These are phyloP conservation scores for Myioborus miniatus DNA, from an alignment of 2,797 vertebrate species.

Conservation along the genomic window DNA sequence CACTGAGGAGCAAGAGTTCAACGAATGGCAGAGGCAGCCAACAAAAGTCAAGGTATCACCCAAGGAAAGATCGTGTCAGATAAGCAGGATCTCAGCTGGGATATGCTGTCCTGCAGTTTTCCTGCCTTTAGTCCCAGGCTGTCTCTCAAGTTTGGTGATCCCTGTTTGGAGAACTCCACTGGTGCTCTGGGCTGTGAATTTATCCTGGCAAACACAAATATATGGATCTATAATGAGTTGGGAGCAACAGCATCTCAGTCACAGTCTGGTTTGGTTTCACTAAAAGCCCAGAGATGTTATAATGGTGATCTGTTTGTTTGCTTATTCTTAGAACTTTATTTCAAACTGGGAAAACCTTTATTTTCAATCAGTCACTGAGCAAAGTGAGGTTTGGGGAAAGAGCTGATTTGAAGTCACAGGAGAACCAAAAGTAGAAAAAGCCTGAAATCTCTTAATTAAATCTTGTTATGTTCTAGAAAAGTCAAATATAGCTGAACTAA, in stretches of 20 bases:
- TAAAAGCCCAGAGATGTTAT: rapidly evolving
- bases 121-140: background rate
- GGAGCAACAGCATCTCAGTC: background rate
- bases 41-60: background rate
- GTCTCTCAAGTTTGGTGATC: background rate
- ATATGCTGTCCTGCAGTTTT: background rate
- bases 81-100: background rate
- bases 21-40: background rate
- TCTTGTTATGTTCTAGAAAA: background rate
- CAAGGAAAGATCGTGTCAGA: background rate
- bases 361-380: background rate
- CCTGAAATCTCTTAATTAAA: background rate
- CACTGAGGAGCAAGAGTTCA: background rate
- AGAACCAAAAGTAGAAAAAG: background rate
- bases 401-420: background rate
- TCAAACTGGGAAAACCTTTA: background rate
- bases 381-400: background rate
- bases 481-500: background rate
- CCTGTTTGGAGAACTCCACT: background rate
- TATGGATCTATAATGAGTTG: rapidly evolving
- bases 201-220: background rate
- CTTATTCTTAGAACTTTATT: background rate
- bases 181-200: background rate
- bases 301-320: background rate
- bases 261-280: background rate